Evolutionary conservation across 2,113 vertebrate species (phyloP).

Genomic region (Elgaria multicarinata): DNA sequence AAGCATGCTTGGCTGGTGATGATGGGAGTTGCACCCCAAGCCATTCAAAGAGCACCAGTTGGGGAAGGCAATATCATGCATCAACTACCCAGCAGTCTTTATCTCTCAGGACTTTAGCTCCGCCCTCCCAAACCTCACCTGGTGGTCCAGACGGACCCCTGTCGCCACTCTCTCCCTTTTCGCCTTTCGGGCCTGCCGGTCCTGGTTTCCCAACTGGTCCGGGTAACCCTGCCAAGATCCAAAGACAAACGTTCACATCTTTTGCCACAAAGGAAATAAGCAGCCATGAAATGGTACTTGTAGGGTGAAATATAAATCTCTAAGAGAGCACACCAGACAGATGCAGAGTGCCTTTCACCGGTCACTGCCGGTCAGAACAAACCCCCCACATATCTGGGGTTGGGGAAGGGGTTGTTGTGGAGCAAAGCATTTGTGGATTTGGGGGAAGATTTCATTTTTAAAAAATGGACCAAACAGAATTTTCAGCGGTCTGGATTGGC

Average conservation of each 20-base stretch:
- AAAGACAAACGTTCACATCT: not conserved
- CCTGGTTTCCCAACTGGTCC: slow-evolving; percentile 78
- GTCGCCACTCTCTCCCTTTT: slow-evolving; percentile 79
- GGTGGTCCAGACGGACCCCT: slow-evolving; percentile 80
- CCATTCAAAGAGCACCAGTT: too few species aligned
- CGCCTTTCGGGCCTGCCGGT: slow-evolving; percentile 80
- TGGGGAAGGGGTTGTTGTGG: too few species aligned
- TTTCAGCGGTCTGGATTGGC: too few species aligned
- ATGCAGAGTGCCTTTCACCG: not conserved
- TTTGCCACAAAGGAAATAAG: not conserved
- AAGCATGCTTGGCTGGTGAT: too few species aligned
- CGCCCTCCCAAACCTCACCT: slow-evolving; percentile 71
- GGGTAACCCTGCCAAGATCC: slow-evolving; percentile 69
- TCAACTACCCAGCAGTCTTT: not conserved
- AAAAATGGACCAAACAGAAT: too few species aligned
- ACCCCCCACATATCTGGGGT: too few species aligned
- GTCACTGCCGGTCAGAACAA: too few species aligned
- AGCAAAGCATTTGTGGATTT: too few species aligned
- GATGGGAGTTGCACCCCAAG: too few species aligned
- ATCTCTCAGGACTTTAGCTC: not conserved
- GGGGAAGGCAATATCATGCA: too few species aligned
- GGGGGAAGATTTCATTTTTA: too few species aligned
- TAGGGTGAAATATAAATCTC: not conserved
- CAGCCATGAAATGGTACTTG: too few species aligned
- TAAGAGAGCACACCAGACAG: not conserved